phyloP scores from a whole-genome alignment of 2,888 invertebrate species.

The Allolobophora icterica region DNA sequence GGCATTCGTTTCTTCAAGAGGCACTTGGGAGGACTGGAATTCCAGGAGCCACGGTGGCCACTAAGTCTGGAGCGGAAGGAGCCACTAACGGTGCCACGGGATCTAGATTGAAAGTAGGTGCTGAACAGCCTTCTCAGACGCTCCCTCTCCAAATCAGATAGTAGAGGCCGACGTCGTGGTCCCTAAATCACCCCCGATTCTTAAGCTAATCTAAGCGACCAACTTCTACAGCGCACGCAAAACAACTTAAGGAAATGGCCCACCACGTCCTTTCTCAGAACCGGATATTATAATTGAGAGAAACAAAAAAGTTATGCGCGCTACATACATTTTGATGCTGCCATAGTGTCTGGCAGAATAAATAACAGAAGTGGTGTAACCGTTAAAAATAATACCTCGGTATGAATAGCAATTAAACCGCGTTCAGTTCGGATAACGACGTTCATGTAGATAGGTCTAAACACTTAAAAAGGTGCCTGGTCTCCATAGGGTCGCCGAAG shows the following conservation, averaged over 20 bases:
- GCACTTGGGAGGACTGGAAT: neutral
- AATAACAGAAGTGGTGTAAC: neutral
- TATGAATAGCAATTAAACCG: neutral
- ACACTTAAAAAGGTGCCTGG: no score
- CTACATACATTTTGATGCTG: neutral
- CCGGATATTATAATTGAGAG: neutral
- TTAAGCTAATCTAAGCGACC: neutral
- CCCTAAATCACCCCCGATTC: neutral
- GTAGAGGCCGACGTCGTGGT: neutral
- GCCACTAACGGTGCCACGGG: neutral
- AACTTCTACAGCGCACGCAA: neutral
- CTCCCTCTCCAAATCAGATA: neutral
- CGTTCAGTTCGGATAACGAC: neutral
- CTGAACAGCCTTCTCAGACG: neutral
- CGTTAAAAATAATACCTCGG: neutral
- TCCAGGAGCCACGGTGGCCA: conserved; percentile 5
- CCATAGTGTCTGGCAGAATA: neutral
- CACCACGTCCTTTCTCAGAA: neutral
- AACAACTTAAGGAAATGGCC: neutral
- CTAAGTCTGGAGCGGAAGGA: neutral
- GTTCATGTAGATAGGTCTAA: no score
- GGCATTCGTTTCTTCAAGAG: neutral
- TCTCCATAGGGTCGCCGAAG: no score
- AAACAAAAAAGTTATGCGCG: neutral
- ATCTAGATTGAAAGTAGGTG: neutral